Base-by-base conservation (phyloP, 2,888 invertebrate genomes). In the Leptinotarsa tumamoca region DNA sequence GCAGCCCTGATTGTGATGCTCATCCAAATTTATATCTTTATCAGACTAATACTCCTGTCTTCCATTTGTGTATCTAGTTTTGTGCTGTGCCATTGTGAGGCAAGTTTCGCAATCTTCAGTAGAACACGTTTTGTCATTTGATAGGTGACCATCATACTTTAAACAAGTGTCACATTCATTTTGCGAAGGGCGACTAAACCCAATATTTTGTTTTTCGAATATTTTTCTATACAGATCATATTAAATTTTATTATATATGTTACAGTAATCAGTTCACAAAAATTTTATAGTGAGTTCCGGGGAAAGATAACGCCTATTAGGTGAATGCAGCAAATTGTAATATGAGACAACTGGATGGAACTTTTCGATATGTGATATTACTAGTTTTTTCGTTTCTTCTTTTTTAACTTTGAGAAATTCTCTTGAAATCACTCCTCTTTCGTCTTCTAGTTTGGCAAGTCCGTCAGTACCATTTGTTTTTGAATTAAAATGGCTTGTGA, bases 181-280 rank as follows among this genome's bases (percentile, higher is more conserved):
- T 68, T 52, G 27, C 15, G 68, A 68, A n/a, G n/a, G 52, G 23
- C n/a, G 7, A 27, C 27, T 21, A 15, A 68, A 68, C n/a, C 52
- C 68, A 68, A 68, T 68, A 52, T 68, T 68, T 21, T 68, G 68
- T 52, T 14, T 21, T 15, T 68, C 51, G 52, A 68, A 68, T 21
- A 52, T 21, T 68, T 68, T 68, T n/a, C 68, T 68, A 68, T 68
- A 52, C 14, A 68, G 68, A 50, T 68, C 52, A 51, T 68, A 52
- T 15, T 27, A 68, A 18, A 51, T 68, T 33, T 52, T 52, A 27
- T 68, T 68, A 56, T 56, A 15, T 49, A n/a, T 67, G 50, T 18
- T 21, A n/a, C 49, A n/a, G 52, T 52, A 68, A 33, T 68, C 68
- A 33, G 14, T n/a, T 52, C 68, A 68, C 50, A 43, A 52, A 67